phyloP scores from a whole-genome alignment of 37 sponge, comb jelly and placozoan genomes.

The Ephydatia muelleri region DNA sequence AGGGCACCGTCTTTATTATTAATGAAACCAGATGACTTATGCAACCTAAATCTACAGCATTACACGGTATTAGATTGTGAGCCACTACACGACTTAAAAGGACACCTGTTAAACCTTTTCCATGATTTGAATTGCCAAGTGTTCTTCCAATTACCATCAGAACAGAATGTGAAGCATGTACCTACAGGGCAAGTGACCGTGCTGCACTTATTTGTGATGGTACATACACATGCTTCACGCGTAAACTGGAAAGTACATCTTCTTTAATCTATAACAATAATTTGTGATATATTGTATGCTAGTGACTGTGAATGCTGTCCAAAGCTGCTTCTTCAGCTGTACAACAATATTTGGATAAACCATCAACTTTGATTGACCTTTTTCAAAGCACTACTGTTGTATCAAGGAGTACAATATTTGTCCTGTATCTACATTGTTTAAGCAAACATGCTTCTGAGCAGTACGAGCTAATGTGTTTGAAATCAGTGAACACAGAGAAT shows the following conservation, averaged over 20 bases:
- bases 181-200: neutral
- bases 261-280: neutral
- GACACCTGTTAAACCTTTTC: slow-evolving; percentile 12
- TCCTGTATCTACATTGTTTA: slow-evolving; percentile 23
- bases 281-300: slow-evolving; percentile 19
- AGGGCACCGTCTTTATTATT: slow-evolving; percentile 27
- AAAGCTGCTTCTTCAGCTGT: slow-evolving; percentile 14
- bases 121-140: neutral
- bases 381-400: neutral
- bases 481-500: too few relatives aligned
- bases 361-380: neutral
- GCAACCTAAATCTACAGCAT: neutral
- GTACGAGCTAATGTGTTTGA: too few relatives aligned
- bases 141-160: too few relatives aligned
- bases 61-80: slow-evolving; percentile 21
- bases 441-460: too few relatives aligned
- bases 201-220: slow-evolving; percentile 8
- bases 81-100: slow-evolving; percentile 30
- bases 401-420: neutral
- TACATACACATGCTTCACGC: neutral
- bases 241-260: slow-evolving; percentile 3
- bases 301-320: slow-evolving; percentile 8
- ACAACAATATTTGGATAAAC: slow-evolving; percentile 23
- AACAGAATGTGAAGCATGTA: too few relatives aligned
- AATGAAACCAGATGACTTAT: neutral